phyloP scores from a whole-genome alignment of 1,140 invertebrate species.

The Diploscapter pachys region DNA sequence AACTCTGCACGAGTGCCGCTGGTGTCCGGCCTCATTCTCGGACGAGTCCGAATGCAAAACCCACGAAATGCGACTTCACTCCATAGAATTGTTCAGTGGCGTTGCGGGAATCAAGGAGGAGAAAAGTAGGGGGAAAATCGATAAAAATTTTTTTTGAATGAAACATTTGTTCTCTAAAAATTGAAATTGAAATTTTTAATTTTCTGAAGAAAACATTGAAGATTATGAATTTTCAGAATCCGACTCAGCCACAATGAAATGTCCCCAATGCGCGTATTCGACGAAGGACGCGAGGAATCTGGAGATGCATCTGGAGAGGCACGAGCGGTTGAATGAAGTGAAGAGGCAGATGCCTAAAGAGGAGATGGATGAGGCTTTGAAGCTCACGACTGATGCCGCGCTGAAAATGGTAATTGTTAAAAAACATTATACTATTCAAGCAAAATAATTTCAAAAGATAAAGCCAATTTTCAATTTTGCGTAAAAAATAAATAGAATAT shows the following conservation, averaged over 20 bases:
- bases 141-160: background rate
- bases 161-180: too few relatives aligned
- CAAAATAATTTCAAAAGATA: slow-evolving; percentile 5
- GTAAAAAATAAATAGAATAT: too few relatives aligned
- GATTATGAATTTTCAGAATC: slow-evolving; percentile 9
- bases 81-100: background rate
- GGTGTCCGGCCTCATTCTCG: background rate
- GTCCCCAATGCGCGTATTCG: slow-evolving; percentile 23
- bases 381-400: slow-evolving; percentile 33
- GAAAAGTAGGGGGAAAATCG: background rate
- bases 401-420: slow-evolving; percentile 32
- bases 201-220: background rate
- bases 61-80: too few relatives aligned
- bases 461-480: too few relatives aligned
- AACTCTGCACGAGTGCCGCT: slow-evolving; percentile 3
- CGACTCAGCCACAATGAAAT: slow-evolving; percentile 8
- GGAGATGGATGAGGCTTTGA: slow-evolving; percentile 31
- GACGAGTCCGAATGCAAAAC: too few relatives aligned
- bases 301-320: slow-evolving; percentile 33
- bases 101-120: background rate
- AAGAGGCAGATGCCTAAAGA: slow-evolving; percentile 8
- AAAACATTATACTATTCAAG: background rate
- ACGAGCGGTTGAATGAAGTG: slow-evolving; percentile 28
- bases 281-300: slow-evolving; percentile 25
- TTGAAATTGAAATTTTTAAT: background rate